phyloP scores from a whole-genome alignment of 2,797 vertebrate genomes.

The Eulemur coronatus region DNA sequence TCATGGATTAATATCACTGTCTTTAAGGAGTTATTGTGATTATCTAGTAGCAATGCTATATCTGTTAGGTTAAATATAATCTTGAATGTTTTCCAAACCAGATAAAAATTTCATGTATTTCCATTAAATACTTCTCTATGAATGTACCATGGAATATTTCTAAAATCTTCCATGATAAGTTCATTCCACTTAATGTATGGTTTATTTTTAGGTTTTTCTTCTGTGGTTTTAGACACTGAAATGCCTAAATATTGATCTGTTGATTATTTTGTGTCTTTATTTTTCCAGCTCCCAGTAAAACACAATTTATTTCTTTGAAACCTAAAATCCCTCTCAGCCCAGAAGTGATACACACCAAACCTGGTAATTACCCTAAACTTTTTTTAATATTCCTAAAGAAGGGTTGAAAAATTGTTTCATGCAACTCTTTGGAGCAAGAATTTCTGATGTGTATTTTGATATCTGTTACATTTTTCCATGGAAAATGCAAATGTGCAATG shows the following conservation, averaged over 20 bases:
- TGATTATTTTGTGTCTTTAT: constrained; percentile 56
- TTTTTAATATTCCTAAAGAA: constrained; percentile 10
- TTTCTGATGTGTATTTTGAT: constrained; percentile 35
- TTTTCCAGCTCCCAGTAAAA: constrained; percentile 83
- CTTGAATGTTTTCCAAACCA: not conserved
- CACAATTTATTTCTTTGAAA: constrained; percentile 77
- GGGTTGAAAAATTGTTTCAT: constrained; percentile 33
- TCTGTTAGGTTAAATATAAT: not conserved
- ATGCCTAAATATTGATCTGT: constrained; percentile 12
- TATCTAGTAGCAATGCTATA: not conserved
- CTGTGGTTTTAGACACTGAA: constrained; percentile 13
- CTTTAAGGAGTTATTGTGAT: not conserved
- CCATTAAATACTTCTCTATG: not conserved
- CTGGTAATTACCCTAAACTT: constrained; percentile 71
- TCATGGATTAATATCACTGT: not conserved
- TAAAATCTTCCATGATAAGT: not conserved
- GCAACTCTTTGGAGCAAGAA: not conserved
- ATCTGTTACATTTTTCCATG: constrained; percentile 35
- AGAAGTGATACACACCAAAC: constrained; percentile 74
- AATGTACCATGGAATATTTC: not conserved
- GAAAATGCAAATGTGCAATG: constrained; percentile 29
- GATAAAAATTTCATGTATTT: not conserved
- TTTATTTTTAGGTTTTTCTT: constrained; percentile 21
- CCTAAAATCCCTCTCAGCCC: constrained; percentile 69
- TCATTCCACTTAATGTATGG: not conserved